These are phyloP conservation scores for Eupristina koningsbergeri DNA, from an alignment of 1,140 invertebrate species.

Conservation along the genomic window DNA sequence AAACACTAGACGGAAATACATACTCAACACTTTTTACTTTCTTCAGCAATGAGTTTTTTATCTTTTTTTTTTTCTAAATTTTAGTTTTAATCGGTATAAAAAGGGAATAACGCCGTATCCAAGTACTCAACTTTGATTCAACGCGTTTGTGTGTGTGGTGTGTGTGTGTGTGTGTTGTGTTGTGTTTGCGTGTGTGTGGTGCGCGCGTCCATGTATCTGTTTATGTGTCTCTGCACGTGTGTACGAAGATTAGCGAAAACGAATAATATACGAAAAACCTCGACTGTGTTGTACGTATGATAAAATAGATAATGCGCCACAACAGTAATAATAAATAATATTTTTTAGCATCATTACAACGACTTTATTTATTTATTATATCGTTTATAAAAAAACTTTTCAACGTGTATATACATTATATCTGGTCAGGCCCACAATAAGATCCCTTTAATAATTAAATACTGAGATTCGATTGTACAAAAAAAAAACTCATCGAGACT, in stretches of 20 bases:
- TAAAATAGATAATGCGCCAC: constrained; percentile 36
- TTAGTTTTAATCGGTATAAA: constrained; percentile 45
- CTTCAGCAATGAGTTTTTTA: constrained; percentile 38
- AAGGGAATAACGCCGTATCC: constrained; percentile 29
- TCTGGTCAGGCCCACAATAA: constrained; percentile 44
- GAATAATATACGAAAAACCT: constrained; percentile 44
- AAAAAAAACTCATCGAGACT: constrained; percentile 48
- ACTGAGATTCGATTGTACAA: constrained; percentile 28
- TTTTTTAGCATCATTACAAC: constrained; percentile 32
- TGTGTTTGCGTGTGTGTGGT: no score
- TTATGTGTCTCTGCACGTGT: constrained; percentile 18
- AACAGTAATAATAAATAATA: constrained; percentile 25
- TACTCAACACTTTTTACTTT: constrained; percentile 48
- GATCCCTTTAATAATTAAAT: constrained; percentile 42
- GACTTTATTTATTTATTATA: constrained; percentile 30
- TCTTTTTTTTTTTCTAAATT: constrained; percentile 11
- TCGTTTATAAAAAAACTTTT: constrained; percentile 42
- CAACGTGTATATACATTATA: constrained; percentile 38
- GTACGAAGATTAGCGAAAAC: constrained; percentile 19
- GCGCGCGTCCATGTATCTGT: no score
- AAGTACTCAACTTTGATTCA: background rate
- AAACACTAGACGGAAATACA: constrained; percentile 44
- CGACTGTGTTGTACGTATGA: constrained; percentile 19
- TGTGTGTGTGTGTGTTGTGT: no score
- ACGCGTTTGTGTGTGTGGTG: no score